Conservation (phyloP, 2,888 invertebrate genomes). For the Yponomeuta evonymella region DNA sequence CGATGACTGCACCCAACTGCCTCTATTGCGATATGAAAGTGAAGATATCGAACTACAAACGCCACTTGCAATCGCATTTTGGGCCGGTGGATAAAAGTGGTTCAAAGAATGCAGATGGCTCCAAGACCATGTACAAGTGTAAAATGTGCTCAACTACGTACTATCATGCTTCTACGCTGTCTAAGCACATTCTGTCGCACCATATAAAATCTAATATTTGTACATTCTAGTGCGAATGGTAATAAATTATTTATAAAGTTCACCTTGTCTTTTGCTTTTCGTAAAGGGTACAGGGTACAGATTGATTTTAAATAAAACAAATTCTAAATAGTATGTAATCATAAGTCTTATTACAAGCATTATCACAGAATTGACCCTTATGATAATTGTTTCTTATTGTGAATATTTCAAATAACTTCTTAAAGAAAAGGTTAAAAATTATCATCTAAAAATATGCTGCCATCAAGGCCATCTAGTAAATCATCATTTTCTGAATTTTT, state of each 20-base stretch:
- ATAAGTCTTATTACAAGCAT: constrained; percentile 3
- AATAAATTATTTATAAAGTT: no score
- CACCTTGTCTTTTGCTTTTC: no score
- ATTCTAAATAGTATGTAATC: background rate
- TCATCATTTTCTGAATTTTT: constrained; percentile 29
- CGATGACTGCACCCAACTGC: background rate
- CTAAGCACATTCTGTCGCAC: constrained; percentile 56
- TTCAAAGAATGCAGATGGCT: background rate
- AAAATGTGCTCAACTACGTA: constrained; percentile 58
- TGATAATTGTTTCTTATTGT: background rate
- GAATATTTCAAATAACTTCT: background rate
- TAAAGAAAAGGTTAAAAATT: constrained; percentile 34
- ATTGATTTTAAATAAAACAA: background rate
- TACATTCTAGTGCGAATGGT: background rate
- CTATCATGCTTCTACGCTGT: constrained; percentile 48
- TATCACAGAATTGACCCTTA: constrained; percentile 13
- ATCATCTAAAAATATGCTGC: constrained; percentile 55
- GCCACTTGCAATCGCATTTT: constrained; percentile 12
- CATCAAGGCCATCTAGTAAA: constrained; percentile 52
- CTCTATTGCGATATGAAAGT: background rate
- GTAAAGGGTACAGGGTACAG: no score
- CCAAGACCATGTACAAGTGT: constrained; percentile 41
- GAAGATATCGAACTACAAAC: background rate
- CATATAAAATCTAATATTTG: constrained; percentile 43
- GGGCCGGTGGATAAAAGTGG: background rate